Evolutionary conservation across 1,140 invertebrate genomes (phyloP), one percentile per base, ranked within the genome.

Genomic region (Colletes gigas): DNA sequence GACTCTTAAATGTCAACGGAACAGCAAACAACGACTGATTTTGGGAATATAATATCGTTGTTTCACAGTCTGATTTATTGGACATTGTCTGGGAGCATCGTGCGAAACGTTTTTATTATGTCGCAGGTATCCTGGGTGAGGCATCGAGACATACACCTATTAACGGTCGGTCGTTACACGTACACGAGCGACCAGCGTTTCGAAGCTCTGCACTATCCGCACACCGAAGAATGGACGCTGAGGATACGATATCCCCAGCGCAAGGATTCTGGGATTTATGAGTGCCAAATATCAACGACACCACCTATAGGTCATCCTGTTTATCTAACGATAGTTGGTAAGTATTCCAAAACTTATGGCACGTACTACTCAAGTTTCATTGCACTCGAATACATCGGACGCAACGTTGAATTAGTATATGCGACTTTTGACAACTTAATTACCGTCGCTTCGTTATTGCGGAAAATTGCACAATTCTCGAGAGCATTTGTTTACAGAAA

Each of bases 281-380:
- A 97, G 93, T 97, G 97, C 90, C 96, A 97, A 93, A 96, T 97
- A 88, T 96, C 95, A 79, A 97, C 96, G n/a, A 96, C 96, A 19
- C 96, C 96, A 55, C 96, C 96, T 52, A 95, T 96, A 60, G 96
- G 96, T 63, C 95, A 96, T 88, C 95, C 95, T 41, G 94, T 97
- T 69, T 95, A 94, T 83, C 94, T 97, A 52, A 95, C 95, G 80
- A 95, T 97, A 83, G 95, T 97, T 70, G 96, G 96, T 96, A 91
- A 95, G 95, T 90, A 47, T 47, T 47, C 9, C 44, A 9, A 30
- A 47, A 9, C 44, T 8, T 8, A 47, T 9, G 44, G 44, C 9
- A 9, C 44, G 44, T 47, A 8, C 9, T 9, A 6, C 9, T 5
- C 44, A 47, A 47, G 44, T 3, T 47, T 9, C 9, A 47, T 47